Evolutionary conservation across 2,797 vertebrate species (phyloP).

Genomic region (Manis crassicaudata): DNA sequence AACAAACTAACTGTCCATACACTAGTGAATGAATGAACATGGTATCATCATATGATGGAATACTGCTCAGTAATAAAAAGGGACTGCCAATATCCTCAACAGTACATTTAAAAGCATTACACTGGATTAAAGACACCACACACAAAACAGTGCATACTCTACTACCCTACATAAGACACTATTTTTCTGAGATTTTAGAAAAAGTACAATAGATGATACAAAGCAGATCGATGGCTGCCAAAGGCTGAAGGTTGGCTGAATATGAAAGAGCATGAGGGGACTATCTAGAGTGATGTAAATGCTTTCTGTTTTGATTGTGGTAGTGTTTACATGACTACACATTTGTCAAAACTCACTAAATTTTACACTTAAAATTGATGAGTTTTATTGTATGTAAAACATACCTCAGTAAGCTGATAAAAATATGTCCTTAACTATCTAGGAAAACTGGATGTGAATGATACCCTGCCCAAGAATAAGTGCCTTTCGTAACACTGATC

Average conservation of each 20-base stretch:
- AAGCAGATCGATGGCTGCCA: neutral
- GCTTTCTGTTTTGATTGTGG: neutral
- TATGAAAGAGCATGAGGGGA: neutral
- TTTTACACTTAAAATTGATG: neutral
- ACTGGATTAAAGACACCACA: neutral
- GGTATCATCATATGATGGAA: neutral
- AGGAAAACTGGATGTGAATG: neutral
- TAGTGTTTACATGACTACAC: neutral
- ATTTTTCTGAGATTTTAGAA: constrained; percentile 2
- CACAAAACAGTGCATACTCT: neutral
- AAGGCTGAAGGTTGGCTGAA: neutral
- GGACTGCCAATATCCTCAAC: neutral
- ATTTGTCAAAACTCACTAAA: neutral
- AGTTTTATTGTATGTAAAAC: neutral
- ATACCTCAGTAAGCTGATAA: neutral
- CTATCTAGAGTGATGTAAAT: neutral
- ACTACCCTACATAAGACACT: neutral
- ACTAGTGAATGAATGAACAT: neutral
- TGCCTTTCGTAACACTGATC: neutral
- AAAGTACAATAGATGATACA: neutral
- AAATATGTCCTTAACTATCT: neutral
- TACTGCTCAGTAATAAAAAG: neutral
- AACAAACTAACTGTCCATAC: neutral
- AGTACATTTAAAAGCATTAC: neutral
- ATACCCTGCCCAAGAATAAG: neutral